Conservation (phyloP, 1,140 invertebrate species). For the Rhagoletis pomonella region DNA sequence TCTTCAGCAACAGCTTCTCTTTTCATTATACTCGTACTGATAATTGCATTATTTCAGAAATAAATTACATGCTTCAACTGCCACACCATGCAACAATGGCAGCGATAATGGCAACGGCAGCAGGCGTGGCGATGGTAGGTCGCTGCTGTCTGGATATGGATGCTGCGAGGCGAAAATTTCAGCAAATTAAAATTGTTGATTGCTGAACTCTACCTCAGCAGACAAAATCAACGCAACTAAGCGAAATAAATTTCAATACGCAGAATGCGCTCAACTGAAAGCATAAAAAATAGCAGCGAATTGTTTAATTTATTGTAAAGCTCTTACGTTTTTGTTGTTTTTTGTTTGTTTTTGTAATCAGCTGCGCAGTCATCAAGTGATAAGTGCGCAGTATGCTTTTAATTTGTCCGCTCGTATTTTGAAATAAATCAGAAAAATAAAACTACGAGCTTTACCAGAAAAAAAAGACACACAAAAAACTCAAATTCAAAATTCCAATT, state of each 20-base stretch:
- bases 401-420: too few species aligned
- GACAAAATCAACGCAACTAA: slow-evolving; percentile 22
- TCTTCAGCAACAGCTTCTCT: background rate
- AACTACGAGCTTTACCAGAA: too few species aligned
- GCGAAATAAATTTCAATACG: slow-evolving; percentile 45
- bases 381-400: background rate
- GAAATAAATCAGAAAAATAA: too few species aligned
- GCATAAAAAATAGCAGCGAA: background rate
- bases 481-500: background rate
- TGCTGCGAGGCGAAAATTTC: background rate
- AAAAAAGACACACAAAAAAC: background rate
- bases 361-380: slow-evolving; percentile 1
- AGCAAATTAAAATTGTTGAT: slow-evolving; percentile 17
- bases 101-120: background rate
- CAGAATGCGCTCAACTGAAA: too few species aligned
- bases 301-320: too few species aligned
- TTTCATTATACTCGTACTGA: slow-evolving; percentile 30
- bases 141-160: background rate
- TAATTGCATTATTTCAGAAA: slow-evolving; percentile 42
- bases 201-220: background rate
- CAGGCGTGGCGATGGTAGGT: too few species aligned
- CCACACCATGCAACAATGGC: background rate
- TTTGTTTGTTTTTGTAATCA: background rate
- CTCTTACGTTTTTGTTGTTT: too few species aligned
- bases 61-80: slow-evolving; percentile 37